Evolutionary conservation across 2,888 invertebrate genomes (phyloP).

Genomic region (Cantharis rufa): DNA sequence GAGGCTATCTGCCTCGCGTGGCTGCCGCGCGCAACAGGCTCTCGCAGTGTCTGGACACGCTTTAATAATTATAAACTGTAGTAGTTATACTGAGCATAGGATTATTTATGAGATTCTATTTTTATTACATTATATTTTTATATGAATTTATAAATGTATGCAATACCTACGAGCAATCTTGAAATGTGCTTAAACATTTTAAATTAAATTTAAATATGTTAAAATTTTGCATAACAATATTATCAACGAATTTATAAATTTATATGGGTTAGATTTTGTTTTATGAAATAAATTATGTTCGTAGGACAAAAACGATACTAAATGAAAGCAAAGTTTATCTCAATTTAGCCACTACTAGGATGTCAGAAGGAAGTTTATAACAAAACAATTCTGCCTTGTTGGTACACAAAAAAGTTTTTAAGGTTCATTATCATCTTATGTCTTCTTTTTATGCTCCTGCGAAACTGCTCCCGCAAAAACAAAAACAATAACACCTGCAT

Average conservation of each 20-base stretch:
- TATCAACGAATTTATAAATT: not conserved
- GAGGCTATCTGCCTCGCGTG: too few relatives aligned
- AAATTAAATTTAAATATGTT: too few relatives aligned
- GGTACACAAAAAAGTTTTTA: not conserved
- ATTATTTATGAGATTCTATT: too few relatives aligned
- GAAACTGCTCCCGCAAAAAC: not conserved
- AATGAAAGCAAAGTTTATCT: constrained; percentile 17
- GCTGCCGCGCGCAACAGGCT: too few relatives aligned
- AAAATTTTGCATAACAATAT: not conserved
- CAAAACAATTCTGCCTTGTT: constrained; percentile 8
- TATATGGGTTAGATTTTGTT: not conserved
- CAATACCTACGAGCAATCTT: too few relatives aligned
- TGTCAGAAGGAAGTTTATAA: constrained; percentile 9
- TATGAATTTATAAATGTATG: too few relatives aligned
- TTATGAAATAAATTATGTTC: constrained; percentile 9
- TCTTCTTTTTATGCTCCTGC: not conserved
- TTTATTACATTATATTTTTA: too few relatives aligned
- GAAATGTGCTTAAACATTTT: too few relatives aligned
- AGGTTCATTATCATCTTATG: not conserved
- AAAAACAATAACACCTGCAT: not conserved
- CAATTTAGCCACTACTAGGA: constrained; percentile 8
- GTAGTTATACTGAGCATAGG: too few relatives aligned
- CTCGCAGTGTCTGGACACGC: too few relatives aligned
- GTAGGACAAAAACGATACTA: constrained; percentile 5
- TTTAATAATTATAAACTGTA: too few relatives aligned